These are phyloP conservation scores for Potamilus streckersoni DNA, from an alignment of 1,140 invertebrate genomes.

Conservation along the genomic window DNA sequence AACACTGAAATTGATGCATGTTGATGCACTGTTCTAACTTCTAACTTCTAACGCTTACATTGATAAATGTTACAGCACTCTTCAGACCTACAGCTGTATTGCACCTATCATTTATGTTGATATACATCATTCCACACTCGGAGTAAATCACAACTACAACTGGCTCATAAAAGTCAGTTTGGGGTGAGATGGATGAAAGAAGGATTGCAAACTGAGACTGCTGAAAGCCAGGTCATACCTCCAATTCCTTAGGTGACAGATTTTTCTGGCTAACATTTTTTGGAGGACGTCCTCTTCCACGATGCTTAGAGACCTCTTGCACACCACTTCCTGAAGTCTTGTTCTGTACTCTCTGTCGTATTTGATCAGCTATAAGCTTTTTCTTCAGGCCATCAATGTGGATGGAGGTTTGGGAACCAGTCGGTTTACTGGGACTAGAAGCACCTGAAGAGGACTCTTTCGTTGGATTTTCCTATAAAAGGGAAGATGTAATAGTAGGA, in stretches of 20 bases:
- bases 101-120: no score
- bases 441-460: constrained; percentile 1
- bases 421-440: constrained; percentile 8
- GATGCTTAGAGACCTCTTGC: constrained; percentile 19
- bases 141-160: no score
- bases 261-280: constrained; percentile 15
- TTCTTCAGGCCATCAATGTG: constrained; percentile 57
- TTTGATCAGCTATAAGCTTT: constrained; percentile 56
- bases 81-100: no score
- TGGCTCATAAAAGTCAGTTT: no score
- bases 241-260: constrained; percentile 6
- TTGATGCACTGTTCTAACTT: no score
- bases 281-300: constrained; percentile 42
- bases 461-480: constrained; percentile 1
- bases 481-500: no score
- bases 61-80: no score
- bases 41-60: no score
- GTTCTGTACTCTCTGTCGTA: constrained; percentile 50
- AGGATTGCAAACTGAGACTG: no score
- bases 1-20: no score
- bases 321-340: constrained; percentile 22
- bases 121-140: no score
- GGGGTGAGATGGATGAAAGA: no score
- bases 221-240: neutral
- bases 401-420: constrained; percentile 22